Percentiles rank a stretch among this genome's conserved stretches.
phyloP scores from a whole-genome alignment of 2,888 invertebrate species.

The Syritta pipiens region DNA sequence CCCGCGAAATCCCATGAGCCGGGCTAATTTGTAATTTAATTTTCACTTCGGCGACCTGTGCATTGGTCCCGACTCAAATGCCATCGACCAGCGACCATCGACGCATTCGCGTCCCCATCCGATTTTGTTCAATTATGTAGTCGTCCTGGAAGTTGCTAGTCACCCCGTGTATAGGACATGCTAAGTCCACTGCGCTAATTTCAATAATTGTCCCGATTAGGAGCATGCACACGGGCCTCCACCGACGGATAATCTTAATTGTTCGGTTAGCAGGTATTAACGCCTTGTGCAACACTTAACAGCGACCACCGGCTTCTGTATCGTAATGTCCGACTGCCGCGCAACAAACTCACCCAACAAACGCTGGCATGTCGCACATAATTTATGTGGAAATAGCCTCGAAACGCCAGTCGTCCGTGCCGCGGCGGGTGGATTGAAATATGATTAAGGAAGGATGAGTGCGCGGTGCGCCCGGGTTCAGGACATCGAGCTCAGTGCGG shows the following conservation, averaged over 20 bases:
- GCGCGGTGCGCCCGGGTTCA: background rate
- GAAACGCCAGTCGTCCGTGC: slow-evolving; percentile 13
- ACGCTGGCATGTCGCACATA: slow-evolving; percentile 28
- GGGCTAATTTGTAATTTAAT: slow-evolving; percentile 65
- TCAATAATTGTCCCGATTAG: slow-evolving; percentile 60
- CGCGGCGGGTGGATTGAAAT: slow-evolving; percentile 16
- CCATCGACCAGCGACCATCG: slow-evolving; percentile 17
- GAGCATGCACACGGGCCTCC: slow-evolving; percentile 5
- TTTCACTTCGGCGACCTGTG: slow-evolving; percentile 42
- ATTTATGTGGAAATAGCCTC: slow-evolving; percentile 23
- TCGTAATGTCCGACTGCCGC: background rate
- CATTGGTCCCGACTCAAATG: slow-evolving; percentile 27
- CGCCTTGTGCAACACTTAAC: slow-evolving; percentile 55
- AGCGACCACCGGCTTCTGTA: background rate
- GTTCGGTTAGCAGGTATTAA: slow-evolving; percentile 64
- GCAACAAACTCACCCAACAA: background rate
- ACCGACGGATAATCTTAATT: slow-evolving; percentile 42
- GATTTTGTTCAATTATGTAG: slow-evolving; percentile 57
- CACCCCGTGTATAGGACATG: slow-evolving; percentile 42
- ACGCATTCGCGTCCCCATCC: slow-evolving; percentile 55
- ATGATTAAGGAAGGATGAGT: slow-evolving; percentile 17
- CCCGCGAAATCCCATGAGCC: slow-evolving; percentile 32
- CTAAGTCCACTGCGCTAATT: slow-evolving; percentile 51
- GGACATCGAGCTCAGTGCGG: background rate
- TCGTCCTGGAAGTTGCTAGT: slow-evolving; percentile 58